Conservation (phyloP, 2,113 vertebrate genomes). For the Rhea americana region DNA sequence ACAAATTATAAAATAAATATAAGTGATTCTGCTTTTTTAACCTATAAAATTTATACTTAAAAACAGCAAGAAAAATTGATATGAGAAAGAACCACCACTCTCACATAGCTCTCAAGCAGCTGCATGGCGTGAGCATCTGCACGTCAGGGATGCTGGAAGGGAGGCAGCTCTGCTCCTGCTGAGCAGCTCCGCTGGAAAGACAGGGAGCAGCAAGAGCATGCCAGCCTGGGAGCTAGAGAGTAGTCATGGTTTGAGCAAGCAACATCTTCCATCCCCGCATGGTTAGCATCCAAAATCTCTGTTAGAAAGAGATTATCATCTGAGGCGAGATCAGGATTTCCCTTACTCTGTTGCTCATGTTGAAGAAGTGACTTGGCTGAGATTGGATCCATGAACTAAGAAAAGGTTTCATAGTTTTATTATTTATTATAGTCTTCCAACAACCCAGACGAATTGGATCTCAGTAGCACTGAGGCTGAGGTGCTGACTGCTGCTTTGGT, state of each 20-base stretch:
- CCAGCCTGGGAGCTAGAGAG: not conserved
- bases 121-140: fast-evolving
- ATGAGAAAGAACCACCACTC: not conserved
- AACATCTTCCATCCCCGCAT: not conserved
- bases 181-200: not conserved
- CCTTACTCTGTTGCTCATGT: not conserved
- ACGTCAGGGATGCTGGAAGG: not conserved
- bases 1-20: fast-evolving
- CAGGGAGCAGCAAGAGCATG: not conserved
- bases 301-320: not conserved
- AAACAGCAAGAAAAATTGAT: not conserved
- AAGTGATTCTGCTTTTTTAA: fast-evolving
- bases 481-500: not conserved
- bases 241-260: not conserved
- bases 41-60: fast-evolving
- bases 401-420: not conserved
- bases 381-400: not conserved
- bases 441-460: not conserved
- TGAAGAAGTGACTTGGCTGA: not conserved
- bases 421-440: not conserved
- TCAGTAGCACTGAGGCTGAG: not conserved
- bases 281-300: not conserved
- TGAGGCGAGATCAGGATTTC: not conserved
- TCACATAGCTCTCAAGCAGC: not conserved
- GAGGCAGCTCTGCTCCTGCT: not conserved